Base-by-base conservation (phyloP, 2,113 vertebrate species). In the Sinocyclocheilus anophthalmus region DNA sequence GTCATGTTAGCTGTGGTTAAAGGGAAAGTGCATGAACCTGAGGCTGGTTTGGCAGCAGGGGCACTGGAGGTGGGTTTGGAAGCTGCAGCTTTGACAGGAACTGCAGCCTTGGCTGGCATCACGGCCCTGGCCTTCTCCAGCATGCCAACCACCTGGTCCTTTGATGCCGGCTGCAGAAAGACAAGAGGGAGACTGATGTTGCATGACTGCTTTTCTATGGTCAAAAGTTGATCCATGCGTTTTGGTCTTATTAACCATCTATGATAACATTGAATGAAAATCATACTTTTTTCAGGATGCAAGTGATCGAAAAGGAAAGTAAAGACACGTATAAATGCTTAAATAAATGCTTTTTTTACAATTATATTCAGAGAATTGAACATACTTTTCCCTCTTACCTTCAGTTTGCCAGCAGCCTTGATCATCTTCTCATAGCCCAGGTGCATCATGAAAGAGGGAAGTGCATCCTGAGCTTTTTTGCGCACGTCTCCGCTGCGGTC, bases 401-500 rank as follows among this genome's bases (percentile, higher is more conserved):
- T 99, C 61, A 99, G 95, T 91, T 98, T 99, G 65, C 95, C 92
- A 0, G 98, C 95, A 26, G 97, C 97, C 91, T 99, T 48, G 88
- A 85, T 91, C 98, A 99, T 99, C 90, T 99, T 99, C 86, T 99
- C 98, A 98, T 48, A 48, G 67, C 97, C 95, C 84, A 99, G 94
- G 88, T 99, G 98, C 97, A 99, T 99, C 98, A 99, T 99, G 84
- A 99, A 99, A 88, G 95, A 95, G 0, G 98, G 97, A 84, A 99
- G 91, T 4, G 97, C 45, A 65, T 99, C 98, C 91, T 99, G 98
- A 0, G 98, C 97, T 84, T 98, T 99, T 92, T 99, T 99, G 55
- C 67, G 45, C 45, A 99, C 98, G 0, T 99, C 98, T 33, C 97
- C 98, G 20, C 97, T 99, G 22, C 98, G 91, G 93, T 99, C 98